Percentiles rank a stretch among this genome's conserved stretches.
Evolutionary conservation across 2,888 invertebrate genomes (phyloP).

Genomic region (Ochropleura leucogaster): DNA sequence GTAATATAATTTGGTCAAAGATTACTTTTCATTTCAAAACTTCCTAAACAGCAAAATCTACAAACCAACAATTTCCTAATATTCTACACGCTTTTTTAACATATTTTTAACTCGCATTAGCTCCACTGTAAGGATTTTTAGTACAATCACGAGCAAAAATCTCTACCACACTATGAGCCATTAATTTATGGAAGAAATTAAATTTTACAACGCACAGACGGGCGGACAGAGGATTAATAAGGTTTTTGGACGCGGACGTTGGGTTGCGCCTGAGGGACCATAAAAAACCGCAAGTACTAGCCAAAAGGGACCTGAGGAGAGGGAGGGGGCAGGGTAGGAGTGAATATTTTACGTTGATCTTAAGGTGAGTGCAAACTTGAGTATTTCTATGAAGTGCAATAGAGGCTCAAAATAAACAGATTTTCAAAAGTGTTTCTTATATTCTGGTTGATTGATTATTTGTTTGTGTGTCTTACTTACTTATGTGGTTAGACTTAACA

Average conservation of each 20-base stretch:
- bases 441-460: not conserved
- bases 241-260: constrained; percentile 57
- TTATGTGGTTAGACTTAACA: not conserved
- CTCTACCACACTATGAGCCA: constrained; percentile 26
- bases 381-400: not conserved
- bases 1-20: too few species aligned
- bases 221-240: constrained; percentile 66
- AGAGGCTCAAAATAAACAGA: not conserved
- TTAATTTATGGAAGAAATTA: constrained; percentile 71
- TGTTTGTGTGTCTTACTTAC: too few species aligned
- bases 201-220: constrained; percentile 70
- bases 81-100: not conserved
- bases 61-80: not conserved
- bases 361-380: constrained; percentile 41
- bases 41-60: not conserved
- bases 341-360: constrained; percentile 63
- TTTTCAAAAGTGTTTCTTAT: not conserved
- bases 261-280: constrained; percentile 62
- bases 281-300: constrained; percentile 67
- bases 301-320: constrained; percentile 21
- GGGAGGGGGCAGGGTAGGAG: not conserved
- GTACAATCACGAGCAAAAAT: constrained; percentile 40
- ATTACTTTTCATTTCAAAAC: not conserved
- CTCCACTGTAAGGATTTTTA: constrained; percentile 6
- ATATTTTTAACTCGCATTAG: constrained; percentile 6